phyloP scores from a whole-genome alignment of 2,113 vertebrate species.

The Rhombomys opimus region DNA sequence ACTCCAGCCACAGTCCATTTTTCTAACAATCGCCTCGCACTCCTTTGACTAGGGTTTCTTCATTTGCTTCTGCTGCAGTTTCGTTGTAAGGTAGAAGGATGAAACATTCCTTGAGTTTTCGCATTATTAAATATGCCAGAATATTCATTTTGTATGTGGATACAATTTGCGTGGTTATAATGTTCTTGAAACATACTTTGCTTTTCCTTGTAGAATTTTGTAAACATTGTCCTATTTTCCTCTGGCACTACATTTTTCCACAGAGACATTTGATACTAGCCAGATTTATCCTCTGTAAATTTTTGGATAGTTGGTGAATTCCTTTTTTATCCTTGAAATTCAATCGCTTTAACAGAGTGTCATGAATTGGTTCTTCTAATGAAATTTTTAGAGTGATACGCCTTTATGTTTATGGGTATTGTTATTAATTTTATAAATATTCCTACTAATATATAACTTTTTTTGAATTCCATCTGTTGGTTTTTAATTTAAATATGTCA shows the following conservation, averaged over 20 bases:
- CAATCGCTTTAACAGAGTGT: constrained; percentile 70
- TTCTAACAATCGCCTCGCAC: background rate
- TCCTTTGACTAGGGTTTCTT: background rate
- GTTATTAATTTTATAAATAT: constrained; percentile 45
- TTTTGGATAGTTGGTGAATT: constrained; percentile 73
- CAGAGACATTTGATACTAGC: constrained; percentile 46
- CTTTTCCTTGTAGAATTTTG: constrained; percentile 58
- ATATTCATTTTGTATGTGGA: constrained; percentile 39
- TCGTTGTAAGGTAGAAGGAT: background rate
- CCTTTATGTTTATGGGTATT: constrained; percentile 37
- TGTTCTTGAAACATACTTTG: constrained; percentile 59
- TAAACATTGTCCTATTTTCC: constrained; percentile 74
- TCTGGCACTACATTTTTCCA: constrained; percentile 73
- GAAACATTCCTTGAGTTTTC: background rate
- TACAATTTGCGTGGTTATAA: constrained; percentile 39
- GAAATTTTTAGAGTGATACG: constrained; percentile 44
- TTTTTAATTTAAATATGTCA: background rate
- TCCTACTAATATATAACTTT: background rate
- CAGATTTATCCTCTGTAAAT: constrained; percentile 63
- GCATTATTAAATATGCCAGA: background rate
- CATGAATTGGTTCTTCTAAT: constrained; percentile 39
- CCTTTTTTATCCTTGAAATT: constrained; percentile 76
- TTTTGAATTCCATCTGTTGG: background rate
- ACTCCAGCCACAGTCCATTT: background rate
- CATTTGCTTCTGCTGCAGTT: background rate